These are phyloP conservation scores for Maccullochella peelii DNA, from an alignment of 2,113 vertebrate species.

Conservation along the genomic window DNA sequence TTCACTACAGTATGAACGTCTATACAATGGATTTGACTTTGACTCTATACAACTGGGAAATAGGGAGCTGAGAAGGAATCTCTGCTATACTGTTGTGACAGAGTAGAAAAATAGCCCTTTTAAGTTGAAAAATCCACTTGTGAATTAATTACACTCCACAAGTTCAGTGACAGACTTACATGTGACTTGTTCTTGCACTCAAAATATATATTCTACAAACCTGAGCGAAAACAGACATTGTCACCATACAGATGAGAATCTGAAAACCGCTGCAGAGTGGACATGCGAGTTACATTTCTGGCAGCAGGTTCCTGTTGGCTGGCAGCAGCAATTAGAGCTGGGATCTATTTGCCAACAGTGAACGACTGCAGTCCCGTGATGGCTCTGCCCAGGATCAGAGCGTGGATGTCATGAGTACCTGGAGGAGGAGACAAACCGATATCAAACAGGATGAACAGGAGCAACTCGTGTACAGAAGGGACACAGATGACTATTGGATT, in stretches of 20 bases:
- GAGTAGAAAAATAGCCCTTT: conserved; percentile 73
- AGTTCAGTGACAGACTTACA: neutral
- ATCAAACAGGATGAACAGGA: conserved; percentile 1
- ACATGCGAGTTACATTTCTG: neutral
- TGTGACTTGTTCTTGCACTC: neutral
- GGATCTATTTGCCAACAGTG: conserved; percentile 79
- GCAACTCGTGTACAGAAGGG: neutral
- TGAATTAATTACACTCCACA: conserved; percentile 1
- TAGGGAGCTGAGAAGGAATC: neutral
- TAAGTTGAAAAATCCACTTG: conserved; percentile 19
- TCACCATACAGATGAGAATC: neutral
- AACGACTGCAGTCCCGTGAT: conserved; percentile 94
- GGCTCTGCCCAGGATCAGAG: conserved; percentile 91
- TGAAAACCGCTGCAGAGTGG: conserved; percentile 7
- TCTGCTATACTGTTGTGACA: neutral
- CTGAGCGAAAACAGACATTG: neutral
- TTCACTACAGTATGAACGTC: neutral
- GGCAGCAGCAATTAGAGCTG: neutral
- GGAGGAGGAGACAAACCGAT: neutral
- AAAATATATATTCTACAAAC: conserved; percentile 38
- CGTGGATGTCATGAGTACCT: conserved; percentile 96
- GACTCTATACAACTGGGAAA: neutral
- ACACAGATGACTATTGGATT: neutral
- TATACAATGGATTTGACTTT: neutral
- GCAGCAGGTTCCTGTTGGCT: neutral